These are phyloP conservation scores for Poecilobothrus nobilitatus DNA, from an alignment of 2,888 invertebrate genomes.

Conservation along the genomic window DNA sequence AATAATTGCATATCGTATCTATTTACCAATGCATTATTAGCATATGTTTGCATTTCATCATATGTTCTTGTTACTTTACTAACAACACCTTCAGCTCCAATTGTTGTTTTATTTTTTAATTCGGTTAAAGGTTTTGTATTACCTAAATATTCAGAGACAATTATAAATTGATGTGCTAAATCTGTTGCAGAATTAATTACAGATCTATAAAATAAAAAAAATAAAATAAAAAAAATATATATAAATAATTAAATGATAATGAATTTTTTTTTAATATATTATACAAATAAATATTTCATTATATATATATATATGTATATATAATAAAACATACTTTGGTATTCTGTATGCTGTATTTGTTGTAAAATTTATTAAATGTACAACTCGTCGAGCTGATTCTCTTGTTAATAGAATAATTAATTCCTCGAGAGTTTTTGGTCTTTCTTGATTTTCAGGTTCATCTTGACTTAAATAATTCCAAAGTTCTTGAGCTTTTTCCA, in stretches of 20 bases:
- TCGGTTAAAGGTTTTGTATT: constrained; percentile 52
- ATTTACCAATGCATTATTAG: constrained; percentile 22
- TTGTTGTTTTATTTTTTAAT: constrained; percentile 46
- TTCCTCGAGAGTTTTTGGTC: constrained; percentile 70
- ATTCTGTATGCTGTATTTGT: constrained; percentile 50
- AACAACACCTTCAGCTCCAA: constrained; percentile 43
- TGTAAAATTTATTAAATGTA: constrained; percentile 69
- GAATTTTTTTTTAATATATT: not conserved
- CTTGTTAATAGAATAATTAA: constrained; percentile 64
- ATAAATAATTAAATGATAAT: not conserved
- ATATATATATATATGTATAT: constrained; percentile 4
- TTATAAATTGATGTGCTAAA: constrained; percentile 51
- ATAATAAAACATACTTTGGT: constrained; percentile 46
- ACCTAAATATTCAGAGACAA: constrained; percentile 35
- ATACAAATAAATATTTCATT: not conserved
- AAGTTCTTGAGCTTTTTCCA: constrained; percentile 63
- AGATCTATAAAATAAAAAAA: constrained; percentile 38
- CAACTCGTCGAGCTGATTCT: constrained; percentile 68
- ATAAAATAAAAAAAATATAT: constrained; percentile 11
- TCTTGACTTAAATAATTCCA: constrained; percentile 63
- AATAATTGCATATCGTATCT: not conserved
- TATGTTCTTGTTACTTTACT: constrained; percentile 15
- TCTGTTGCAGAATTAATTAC: constrained; percentile 48
- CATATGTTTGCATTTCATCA: constrained; percentile 19
- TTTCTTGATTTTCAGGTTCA: constrained; percentile 78